Base-by-base conservation (phyloP, 2,888 invertebrate genomes). In the Willowsia nigromaculata region DNA sequence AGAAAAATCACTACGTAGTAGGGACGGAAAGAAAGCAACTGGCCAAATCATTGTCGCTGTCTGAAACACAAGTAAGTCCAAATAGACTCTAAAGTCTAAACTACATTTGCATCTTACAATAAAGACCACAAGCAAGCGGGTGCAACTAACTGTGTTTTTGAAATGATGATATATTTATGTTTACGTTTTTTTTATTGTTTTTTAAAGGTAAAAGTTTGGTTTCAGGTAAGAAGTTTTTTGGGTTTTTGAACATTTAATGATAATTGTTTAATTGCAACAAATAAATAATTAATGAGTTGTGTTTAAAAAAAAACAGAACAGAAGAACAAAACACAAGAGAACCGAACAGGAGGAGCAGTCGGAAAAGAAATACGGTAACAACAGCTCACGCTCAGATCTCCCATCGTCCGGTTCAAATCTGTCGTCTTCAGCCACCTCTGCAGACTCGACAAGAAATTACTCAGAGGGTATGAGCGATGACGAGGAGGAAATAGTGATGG, bases 1-100 rank as follows among this genome's bases (percentile, higher is more conserved):
- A 99, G 95, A 98, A 98, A 95, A 99, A 99, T 94, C 99, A 99
- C 94, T 99, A 99, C 95, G 99, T 99, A 71, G 99, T 99, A 30
- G 99, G 99, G 0, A 98, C 98, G 37, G 99, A 99, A 94, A 95
- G 99, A 93, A 99, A 99, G 94, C 98, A 99, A 94, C 95, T 99
- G 93, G 99, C 99, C 7, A 97, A 98, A 93, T 97, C 97, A 89
- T 95, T 99, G 89, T 98, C 97, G 94, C 95, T 99, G 93, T 98
- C 99, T 89, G 99, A 99, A 95, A 99, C 99, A 90, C 99, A 99
- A 98, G 99, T 99, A 94, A 74, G 74, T 68, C 33, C n/a, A n/a
- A n/a, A n/a, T n/a, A n/a, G 30, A 59, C 22, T 59, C 25, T 27
- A 13, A 18, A 59, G 13, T n/a, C n/a, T 9, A 9, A 37, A 9